These are phyloP conservation scores for Spinibarbus caldwelli DNA, from an alignment of 2,797 vertebrate genomes.

Conservation along the genomic window DNA sequence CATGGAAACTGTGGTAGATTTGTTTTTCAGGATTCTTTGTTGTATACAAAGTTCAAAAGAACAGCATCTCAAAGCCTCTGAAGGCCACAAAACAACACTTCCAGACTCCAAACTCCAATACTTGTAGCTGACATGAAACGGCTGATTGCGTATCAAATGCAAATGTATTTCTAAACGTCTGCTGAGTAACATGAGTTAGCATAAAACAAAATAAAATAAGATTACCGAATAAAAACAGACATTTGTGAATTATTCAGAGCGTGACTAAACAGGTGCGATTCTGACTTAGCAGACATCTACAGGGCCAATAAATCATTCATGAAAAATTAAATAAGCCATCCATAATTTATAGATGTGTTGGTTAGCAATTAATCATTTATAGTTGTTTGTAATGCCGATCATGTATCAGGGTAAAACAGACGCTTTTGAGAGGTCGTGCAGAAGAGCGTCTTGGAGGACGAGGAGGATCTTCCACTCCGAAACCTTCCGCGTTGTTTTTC, in stretches of 20 bases:
- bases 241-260: slow-evolving; percentile 35
- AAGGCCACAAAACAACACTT: not conserved
- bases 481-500: not conserved
- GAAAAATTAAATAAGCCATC: slow-evolving; percentile 36
- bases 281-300: slow-evolving; percentile 27
- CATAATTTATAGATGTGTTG: slow-evolving; percentile 42
- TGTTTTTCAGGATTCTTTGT: not conserved
- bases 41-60: not conserved
- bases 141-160: not conserved
- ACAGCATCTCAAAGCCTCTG: not conserved
- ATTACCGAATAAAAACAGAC: slow-evolving; percentile 14
- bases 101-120: not conserved
- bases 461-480: not conserved
- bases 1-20: not conserved
- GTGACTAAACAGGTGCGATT: slow-evolving; percentile 27
- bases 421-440: not conserved
- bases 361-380: slow-evolving; percentile 43
- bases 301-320: slow-evolving; percentile 40
- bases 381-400: slow-evolving; percentile 41
- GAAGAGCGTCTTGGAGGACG: not conserved
- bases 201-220: slow-evolving; percentile 9
- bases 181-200: not conserved
- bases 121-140: too few relatives aligned
- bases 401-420: slow-evolving; percentile 14
- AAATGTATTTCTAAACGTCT: not conserved